Base-by-base conservation (phyloP, 2,113 vertebrate genomes). In the Strigops habroptila region DNA sequence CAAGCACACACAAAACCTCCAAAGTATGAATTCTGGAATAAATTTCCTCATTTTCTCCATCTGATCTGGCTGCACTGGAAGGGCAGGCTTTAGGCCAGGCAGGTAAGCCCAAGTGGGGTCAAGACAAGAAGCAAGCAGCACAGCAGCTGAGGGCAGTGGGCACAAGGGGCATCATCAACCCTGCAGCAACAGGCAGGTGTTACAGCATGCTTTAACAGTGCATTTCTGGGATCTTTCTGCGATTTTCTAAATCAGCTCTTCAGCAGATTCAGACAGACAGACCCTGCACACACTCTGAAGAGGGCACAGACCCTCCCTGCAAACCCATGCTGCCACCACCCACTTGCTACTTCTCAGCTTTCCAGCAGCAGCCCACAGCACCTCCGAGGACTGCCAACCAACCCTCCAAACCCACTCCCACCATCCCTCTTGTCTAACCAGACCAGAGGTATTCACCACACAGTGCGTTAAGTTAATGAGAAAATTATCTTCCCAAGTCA, bases 381-480 rank as follows among this genome's bases (percentile, higher is more conserved):
- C n/a, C 11, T 6, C 39, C 6, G 0, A 2, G 30, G 21, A 13
- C 25, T 6, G 7, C 10, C 3, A 3, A 8, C 12, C 0, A 1
- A n/a, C 14, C 30, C 51, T 7, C 14, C 24, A 17, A 23, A 15
- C n/a, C 6, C 62, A 30, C 33, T 30, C 28, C 62, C 28, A 17
- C 35, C 6, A 2, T 24, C 9, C n/a, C 64, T 73, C 23, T 13
- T 13, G 21, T 4, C 60, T 39, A 18, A 22, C 27, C 15, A 23
- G 43, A 39, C 4, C 6, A 25, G 62, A 35, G 33, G 6, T 8
- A 7, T 24, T 28, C 17, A 69, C 53, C 17, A 33, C 28, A 43
- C 2, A 0, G 14, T 10, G 12, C 25, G 10, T 71, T 19, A 19
- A 11, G 49, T 51, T 51, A 31, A 44, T 5, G 14, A 28, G 37